Conservation (phyloP, 2,797 vertebrate genomes). For the Thaleichthys pacificus region DNA sequence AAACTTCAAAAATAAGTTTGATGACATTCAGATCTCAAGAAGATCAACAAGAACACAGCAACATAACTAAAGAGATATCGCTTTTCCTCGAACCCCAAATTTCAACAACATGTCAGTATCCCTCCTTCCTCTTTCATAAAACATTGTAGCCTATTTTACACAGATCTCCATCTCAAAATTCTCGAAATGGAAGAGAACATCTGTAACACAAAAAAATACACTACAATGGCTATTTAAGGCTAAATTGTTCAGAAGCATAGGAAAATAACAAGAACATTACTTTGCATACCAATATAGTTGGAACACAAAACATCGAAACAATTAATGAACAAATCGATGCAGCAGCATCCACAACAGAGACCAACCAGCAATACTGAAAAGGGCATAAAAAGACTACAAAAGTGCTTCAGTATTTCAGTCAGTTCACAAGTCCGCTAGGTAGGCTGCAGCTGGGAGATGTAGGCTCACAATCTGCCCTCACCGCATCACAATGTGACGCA, state of each 20-base stretch:
- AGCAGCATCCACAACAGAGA: slow-evolving; percentile 43
- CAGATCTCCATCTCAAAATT: slow-evolving; percentile 69
- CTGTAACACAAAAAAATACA: slow-evolving; percentile 54
- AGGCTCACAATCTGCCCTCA: neutral
- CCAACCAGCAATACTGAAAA: slow-evolving; percentile 65
- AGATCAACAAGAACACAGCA: slow-evolving; percentile 83
- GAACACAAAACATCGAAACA: slow-evolving; percentile 54
- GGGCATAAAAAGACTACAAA: slow-evolving; percentile 61
- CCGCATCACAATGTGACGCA: slow-evolving; percentile 7
- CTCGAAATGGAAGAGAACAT: slow-evolving; percentile 45
- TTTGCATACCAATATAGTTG: slow-evolving; percentile 63
- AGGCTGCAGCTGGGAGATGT: slow-evolving; percentile 60
- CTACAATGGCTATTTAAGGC: slow-evolving; percentile 68
- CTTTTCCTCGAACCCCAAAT: slow-evolving; percentile 56
- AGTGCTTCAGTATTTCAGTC: slow-evolving; percentile 72
- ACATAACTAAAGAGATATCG: slow-evolving; percentile 62
- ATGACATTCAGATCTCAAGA: slow-evolving; percentile 87
- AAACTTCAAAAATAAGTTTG: slow-evolving; percentile 94
- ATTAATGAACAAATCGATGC: slow-evolving; percentile 40
- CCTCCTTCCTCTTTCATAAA: slow-evolving; percentile 45
- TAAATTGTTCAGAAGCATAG: slow-evolving; percentile 63
- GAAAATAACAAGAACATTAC: slow-evolving; percentile 40
- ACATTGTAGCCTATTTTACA: slow-evolving; percentile 49
- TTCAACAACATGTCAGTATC: slow-evolving; percentile 42
- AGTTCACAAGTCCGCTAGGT: slow-evolving; percentile 48